Evolutionary conservation across 2,797 vertebrate genomes (phyloP).

Genomic region (Catharus ustulatus): DNA sequence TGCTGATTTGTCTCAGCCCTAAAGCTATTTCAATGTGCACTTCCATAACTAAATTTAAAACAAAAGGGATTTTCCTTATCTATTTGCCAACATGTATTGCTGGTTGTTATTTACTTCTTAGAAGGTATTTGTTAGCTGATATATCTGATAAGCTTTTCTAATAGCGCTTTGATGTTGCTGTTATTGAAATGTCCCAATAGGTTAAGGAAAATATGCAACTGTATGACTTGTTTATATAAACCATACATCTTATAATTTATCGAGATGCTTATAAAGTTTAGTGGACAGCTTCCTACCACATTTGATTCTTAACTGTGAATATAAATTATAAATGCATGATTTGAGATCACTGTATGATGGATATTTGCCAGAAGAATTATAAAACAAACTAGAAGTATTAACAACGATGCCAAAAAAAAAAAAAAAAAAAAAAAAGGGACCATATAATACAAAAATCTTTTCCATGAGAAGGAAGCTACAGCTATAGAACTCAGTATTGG

Average conservation of each 20-base stretch:
- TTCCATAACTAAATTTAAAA: constrained; percentile 14
- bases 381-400: neutral
- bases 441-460: neutral
- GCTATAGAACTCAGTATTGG: neutral
- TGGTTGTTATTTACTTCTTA: constrained; percentile 51
- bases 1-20: constrained; percentile 22
- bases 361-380: neutral
- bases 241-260: neutral
- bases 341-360: neutral
- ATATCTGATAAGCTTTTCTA: constrained; percentile 31
- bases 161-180: constrained; percentile 40
- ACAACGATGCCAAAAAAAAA: neutral
- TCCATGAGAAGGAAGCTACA: neutral
- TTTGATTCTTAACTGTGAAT: constrained; percentile 8
- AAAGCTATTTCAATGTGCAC: constrained; percentile 31
- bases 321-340: neutral
- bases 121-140: constrained; percentile 42
- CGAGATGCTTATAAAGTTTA: neutral
- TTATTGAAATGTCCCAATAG: constrained; percentile 47
- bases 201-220: constrained; percentile 11
- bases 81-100: neutral
- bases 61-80: neutral
- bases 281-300: neutral
- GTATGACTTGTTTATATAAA: neutral
- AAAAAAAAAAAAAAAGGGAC: neutral